A percentile compares a stretch with the other conserved stretches of the same genome.
These are phyloP conservation scores for Pristionchus exspectatus DNA, from an alignment of 2,888 invertebrate species.

Conservation along the genomic window DNA sequence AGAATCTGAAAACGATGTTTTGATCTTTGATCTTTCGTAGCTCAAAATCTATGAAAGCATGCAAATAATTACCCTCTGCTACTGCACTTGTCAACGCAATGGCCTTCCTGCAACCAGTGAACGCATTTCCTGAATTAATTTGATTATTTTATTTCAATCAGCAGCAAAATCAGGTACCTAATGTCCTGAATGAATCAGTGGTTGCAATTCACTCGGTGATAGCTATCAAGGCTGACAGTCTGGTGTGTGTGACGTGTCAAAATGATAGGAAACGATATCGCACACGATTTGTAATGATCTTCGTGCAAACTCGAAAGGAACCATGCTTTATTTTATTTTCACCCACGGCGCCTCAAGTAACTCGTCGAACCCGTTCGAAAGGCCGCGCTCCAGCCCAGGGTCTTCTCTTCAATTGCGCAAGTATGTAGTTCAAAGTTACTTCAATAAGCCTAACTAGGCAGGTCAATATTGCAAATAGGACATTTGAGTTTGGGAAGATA, in stretches of 20 bases:
- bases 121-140: conserved; percentile 16
- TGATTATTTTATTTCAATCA: background rate
- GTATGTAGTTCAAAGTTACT: no score
- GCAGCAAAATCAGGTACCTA: no score
- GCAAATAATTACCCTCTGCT: background rate
- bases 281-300: background rate
- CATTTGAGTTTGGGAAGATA: no score
- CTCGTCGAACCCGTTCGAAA: conserved; percentile 42
- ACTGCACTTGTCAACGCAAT: conserved; percentile 36
- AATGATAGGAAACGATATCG: background rate
- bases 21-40: background rate
- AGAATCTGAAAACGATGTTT: conserved; percentile 42
- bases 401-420: background rate
- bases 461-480: no score
- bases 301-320: background rate
- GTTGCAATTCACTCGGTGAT: background rate
- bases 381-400: background rate
- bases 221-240: background rate
- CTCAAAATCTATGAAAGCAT: background rate
- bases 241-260: background rate
- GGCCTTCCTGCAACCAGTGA: conserved; percentile 35
- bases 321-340: background rate
- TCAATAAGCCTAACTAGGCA: no score
- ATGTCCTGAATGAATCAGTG: background rate
- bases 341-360: background rate